Base-by-base conservation (phyloP, 1,140 invertebrate genomes). In the Aphelinus atriplicis region DNA sequence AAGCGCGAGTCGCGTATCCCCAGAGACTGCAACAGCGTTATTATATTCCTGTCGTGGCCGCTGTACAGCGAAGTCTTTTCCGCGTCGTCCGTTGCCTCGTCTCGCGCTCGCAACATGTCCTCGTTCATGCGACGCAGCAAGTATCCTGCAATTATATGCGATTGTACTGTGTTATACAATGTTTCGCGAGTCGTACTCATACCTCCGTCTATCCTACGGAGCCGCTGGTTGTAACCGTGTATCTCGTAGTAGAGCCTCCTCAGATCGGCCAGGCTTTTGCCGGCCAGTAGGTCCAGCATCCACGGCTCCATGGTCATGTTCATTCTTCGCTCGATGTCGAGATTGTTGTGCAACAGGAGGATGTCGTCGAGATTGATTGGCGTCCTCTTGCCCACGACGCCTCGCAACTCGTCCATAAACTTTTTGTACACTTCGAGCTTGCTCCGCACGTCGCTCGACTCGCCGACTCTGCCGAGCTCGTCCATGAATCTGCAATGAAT, bases 1-100 rank as follows among this genome's bases (percentile, higher is more conserved):
- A 65, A 75, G 9, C 65, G 51, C 0, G n/a, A 46, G 6, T 75
- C 47, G n/a, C 65, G 70, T 2, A 65, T 46, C 2, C 58, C 53
- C 7, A 75, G 7, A 1, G 53, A 1, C 2, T 51, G 51, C 4
- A 75, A 2, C 7, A 75, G 10, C 10, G 7, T 47, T n/a, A 70
- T 60, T 6, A 75, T 65, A 48, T 56, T 75, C 45, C 65, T 70
- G 43, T 75, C 73, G 10, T 75, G 73, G 7, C 73, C 73, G 50
- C 67, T 64, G 67, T 64, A 75, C 3, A 75, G 9, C 2, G 53
- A 45, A 5, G 70, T 3, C 56, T 65, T 75, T 26, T 7, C 3
- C 2, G 7, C 7, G 7, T 26, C 51, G 46, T 73, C 61, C 7
- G 26, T 3, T 7, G 66, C n/a, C 9, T 71, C 62, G 3, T 63